Evolutionary conservation across 2,797 vertebrate species (phyloP).

Genomic region (Microctenopoma lineatum): DNA sequence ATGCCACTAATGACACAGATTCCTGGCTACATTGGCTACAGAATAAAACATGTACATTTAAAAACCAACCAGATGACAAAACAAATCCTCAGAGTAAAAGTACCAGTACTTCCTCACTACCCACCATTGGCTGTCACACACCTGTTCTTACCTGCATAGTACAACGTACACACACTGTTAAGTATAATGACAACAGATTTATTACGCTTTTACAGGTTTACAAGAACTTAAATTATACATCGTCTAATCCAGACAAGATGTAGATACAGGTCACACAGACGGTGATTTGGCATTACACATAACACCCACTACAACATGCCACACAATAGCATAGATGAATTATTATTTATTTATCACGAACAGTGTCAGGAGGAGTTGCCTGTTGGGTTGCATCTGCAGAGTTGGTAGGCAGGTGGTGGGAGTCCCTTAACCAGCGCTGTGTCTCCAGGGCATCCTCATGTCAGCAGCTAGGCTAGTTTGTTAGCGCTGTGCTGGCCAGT

Average conservation of each 20-base stretch:
- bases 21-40: too few species aligned
- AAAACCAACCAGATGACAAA: too few species aligned
- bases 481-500: conserved; percentile 51
- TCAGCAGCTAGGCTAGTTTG: conserved; percentile 53
- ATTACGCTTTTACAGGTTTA: too few species aligned
- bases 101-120: too few species aligned
- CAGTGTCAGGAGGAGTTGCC: conserved; percentile 13
- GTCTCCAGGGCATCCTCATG: conserved; percentile 49
- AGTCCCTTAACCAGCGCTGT: conserved; percentile 44
- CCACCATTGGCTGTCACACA: too few species aligned
- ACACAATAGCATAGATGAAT: background rate
- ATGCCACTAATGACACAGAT: too few species aligned
- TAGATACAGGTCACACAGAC: background rate
- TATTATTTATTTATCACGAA: background rate
- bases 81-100: too few species aligned
- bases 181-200: too few species aligned
- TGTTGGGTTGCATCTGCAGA: conserved; percentile 26
- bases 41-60: too few species aligned
- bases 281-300: conserved; percentile 14
- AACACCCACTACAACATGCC: conserved; percentile 6
- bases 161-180: too few species aligned
- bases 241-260: background rate
- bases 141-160: too few species aligned
- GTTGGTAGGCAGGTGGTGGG: conserved; percentile 55
- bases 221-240: too few species aligned